Conservation (phyloP, 2,888 invertebrate genomes). For the Neoaliturus tenellus region DNA sequence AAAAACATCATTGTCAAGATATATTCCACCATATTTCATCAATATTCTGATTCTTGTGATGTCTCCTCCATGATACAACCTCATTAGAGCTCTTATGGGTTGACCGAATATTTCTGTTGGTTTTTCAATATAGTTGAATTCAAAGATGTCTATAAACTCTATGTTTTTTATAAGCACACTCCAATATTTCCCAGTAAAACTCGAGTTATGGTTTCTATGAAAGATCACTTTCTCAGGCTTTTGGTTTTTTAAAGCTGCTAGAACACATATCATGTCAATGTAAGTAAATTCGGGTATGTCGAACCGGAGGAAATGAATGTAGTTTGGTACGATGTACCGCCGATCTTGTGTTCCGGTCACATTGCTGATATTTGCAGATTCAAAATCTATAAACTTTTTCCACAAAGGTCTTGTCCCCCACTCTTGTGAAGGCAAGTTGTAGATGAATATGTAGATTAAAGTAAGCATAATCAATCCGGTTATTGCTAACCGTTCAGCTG, state of each 20-base stretch:
- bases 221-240: constrained; percentile 53
- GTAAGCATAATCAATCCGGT: background rate
- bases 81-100: background rate
- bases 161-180: background rate
- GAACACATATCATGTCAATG: constrained; percentile 47
- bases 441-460: background rate
- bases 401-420: background rate
- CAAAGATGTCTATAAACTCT: constrained; percentile 39
- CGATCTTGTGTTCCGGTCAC: constrained; percentile 37
- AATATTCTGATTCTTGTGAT: constrained; percentile 48
- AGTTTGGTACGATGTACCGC: constrained; percentile 36
- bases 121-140: constrained; percentile 37
- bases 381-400: constrained; percentile 30
- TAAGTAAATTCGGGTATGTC: constrained; percentile 4
- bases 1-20: constrained; percentile 41
- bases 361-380: constrained; percentile 34
- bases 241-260: constrained; percentile 55
- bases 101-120: constrained; percentile 55
- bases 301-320: constrained; percentile 46
- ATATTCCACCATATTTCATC: constrained; percentile 52
- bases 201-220: constrained; percentile 25
- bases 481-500: background rate
- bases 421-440: background rate
- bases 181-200: constrained; percentile 52
- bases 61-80: constrained; percentile 42